Evolutionary conservation across 2,797 vertebrate species (phyloP).

Genomic region (Nyctalus aviator): DNA sequence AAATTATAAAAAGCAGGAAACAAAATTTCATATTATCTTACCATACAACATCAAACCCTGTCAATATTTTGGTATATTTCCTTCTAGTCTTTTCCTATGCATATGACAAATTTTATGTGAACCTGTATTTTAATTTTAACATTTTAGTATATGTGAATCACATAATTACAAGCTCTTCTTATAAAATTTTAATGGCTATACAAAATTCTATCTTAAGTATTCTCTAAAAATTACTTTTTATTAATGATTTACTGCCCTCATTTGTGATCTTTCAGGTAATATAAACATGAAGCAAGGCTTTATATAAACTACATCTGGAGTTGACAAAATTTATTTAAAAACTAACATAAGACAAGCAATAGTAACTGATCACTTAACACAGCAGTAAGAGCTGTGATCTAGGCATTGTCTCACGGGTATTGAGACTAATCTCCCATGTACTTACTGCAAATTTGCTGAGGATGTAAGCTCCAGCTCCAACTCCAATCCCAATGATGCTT

Average conservation of each 20-base stretch:
- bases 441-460: conserved; percentile 96
- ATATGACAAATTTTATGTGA: conserved; percentile 16
- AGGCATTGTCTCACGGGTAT: background rate
- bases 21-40: conserved; percentile 33
- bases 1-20: conserved; percentile 46
- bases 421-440: conserved; percentile 72
- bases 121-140: conserved; percentile 39
- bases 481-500: conserved; percentile 95
- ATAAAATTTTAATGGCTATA: conserved; percentile 52
- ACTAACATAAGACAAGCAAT: background rate
- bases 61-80: conserved; percentile 38
- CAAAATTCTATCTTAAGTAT: conserved; percentile 10
- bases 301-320: background rate
- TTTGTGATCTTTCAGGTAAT: conserved; percentile 29
- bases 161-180: background rate
- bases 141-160: background rate
- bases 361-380: background rate
- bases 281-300: conserved; percentile 20
- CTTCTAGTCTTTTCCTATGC: conserved; percentile 31
- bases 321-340: conserved; percentile 13
- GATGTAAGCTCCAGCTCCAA: conserved; percentile 96
- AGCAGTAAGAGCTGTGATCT: background rate
- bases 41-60: background rate
- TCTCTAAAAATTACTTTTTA: conserved; percentile 25
- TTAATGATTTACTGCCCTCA: background rate